Evolutionary conservation across 2,113 vertebrate genomes (phyloP).

Genomic region (Cynoglossus semilaevis): DNA sequence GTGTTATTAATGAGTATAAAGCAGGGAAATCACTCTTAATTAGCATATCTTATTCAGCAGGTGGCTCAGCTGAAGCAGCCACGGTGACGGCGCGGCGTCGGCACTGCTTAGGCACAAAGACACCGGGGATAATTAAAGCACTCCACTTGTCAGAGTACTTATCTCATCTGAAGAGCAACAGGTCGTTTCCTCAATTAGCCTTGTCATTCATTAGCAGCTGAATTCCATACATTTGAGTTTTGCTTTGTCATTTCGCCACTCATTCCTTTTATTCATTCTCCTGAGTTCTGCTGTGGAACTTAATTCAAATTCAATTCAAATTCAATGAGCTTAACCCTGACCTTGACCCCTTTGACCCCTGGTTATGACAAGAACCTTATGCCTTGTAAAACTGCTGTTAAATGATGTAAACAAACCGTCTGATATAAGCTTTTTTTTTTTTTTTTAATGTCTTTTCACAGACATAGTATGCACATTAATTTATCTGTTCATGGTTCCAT

Average conservation of each 20-base stretch:
- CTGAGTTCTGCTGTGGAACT: slow-evolving; percentile 5
- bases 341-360: no score
- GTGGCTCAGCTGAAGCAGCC: slow-evolving; percentile 59
- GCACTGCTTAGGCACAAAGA: slow-evolving; percentile 81
- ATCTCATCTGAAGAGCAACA: slow-evolving; percentile 87
- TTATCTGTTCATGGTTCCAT: no score
- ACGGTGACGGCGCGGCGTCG: slow-evolving; percentile 1
- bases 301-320: no score
- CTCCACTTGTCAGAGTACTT: slow-evolving; percentile 94
- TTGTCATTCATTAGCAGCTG: slow-evolving; percentile 70
- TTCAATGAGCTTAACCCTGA: no score
- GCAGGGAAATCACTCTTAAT: slow-evolving; percentile 95
- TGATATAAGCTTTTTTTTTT: no score
- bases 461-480: no score
- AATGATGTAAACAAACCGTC: no score
- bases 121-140: slow-evolving; percentile 94
- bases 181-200: slow-evolving; percentile 80
- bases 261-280: no score
- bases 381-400: no score
- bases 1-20: slow-evolving; percentile 97
- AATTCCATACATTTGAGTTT: slow-evolving; percentile 67
- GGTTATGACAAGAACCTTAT: no score
- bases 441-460: no score
- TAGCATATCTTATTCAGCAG: slow-evolving; percentile 95
- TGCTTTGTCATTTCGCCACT: slow-evolving; percentile 59